Conservation (phyloP, 2,888 invertebrate genomes). For the Buathra laborator region DNA sequence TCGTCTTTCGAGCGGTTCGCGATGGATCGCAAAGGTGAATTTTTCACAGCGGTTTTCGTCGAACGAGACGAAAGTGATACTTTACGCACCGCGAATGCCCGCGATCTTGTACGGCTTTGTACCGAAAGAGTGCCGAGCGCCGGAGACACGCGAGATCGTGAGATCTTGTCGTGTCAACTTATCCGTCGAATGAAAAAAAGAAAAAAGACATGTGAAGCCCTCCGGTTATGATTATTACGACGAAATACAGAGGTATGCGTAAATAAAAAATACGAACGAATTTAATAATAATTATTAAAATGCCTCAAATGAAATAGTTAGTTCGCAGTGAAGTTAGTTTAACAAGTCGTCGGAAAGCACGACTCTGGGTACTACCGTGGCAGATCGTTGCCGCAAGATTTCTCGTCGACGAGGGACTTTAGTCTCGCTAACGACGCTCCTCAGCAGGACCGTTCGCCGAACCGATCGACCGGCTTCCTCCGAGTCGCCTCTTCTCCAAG, state of each 20-base stretch:
- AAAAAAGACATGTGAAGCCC: not conserved
- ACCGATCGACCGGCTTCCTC: not conserved
- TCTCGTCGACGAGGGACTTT: slow-evolving; percentile 4
- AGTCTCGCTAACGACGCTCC: slow-evolving; percentile 10
- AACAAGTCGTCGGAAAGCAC: no score
- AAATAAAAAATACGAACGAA: no score
- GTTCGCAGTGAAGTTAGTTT: no score
- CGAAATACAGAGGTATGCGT: not conserved
- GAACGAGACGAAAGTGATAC: slow-evolving; percentile 27
- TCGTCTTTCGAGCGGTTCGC: not conserved
- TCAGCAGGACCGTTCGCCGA: not conserved
- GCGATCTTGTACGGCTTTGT: slow-evolving; percentile 70
- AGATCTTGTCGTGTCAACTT: not conserved
- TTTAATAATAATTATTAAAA: no score
- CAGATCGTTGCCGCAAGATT: not conserved
- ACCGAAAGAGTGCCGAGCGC: not conserved
- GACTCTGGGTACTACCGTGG: not conserved
- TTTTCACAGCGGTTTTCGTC: slow-evolving; percentile 24
- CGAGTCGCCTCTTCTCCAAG: not conserved
- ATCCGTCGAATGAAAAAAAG: not conserved
- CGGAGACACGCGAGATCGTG: slow-evolving; percentile 1
- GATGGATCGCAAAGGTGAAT: not conserved
- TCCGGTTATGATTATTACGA: not conserved
- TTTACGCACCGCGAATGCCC: slow-evolving; percentile 59
- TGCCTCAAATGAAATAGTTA: no score